These are phyloP conservation scores for Quiscalus mexicanus DNA, from an alignment of 2,113 vertebrate species.

Conservation along the genomic window DNA sequence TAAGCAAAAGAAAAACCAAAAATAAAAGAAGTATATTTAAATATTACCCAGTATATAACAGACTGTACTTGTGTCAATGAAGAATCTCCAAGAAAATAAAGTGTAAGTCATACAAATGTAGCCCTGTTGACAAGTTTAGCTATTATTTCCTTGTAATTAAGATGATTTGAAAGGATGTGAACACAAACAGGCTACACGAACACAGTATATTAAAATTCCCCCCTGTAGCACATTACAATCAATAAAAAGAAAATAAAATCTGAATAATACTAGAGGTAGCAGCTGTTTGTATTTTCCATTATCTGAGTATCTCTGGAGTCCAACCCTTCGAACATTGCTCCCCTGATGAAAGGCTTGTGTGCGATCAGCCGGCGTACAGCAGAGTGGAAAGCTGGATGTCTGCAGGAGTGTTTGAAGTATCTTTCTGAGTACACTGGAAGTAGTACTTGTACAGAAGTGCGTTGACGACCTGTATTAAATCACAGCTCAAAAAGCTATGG, in stretches of 20 bases:
- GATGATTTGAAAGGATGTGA: constrained; percentile 65
- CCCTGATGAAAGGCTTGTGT: constrained; percentile 64
- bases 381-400: constrained; percentile 26
- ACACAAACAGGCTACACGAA: constrained; percentile 69
- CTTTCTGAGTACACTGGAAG: constrained; percentile 29
- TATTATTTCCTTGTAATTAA: constrained; percentile 62
- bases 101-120: neutral
- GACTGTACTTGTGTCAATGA: constrained; percentile 1
- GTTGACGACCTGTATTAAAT: constrained; percentile 33
- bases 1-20: neutral
- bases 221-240: constrained; percentile 72
- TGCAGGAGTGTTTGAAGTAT: constrained; percentile 55
- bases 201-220: constrained; percentile 64
- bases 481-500: constrained; percentile 49
- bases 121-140: constrained; percentile 73
- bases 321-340: constrained; percentile 56
- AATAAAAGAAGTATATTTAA: constrained; percentile 46
- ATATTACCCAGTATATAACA: constrained; percentile 59
- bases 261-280: constrained; percentile 95
- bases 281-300: constrained; percentile 87
- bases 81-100: constrained; percentile 20
- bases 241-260: constrained; percentile 80
- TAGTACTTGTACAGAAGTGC: constrained; percentile 54
- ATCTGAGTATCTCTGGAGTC: constrained; percentile 74
- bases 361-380: constrained; percentile 49